These are phyloP conservation scores for Montipora efflorescens DNA, from an alignment of 64 coral and sea anemone species.

Conservation along the genomic window DNA sequence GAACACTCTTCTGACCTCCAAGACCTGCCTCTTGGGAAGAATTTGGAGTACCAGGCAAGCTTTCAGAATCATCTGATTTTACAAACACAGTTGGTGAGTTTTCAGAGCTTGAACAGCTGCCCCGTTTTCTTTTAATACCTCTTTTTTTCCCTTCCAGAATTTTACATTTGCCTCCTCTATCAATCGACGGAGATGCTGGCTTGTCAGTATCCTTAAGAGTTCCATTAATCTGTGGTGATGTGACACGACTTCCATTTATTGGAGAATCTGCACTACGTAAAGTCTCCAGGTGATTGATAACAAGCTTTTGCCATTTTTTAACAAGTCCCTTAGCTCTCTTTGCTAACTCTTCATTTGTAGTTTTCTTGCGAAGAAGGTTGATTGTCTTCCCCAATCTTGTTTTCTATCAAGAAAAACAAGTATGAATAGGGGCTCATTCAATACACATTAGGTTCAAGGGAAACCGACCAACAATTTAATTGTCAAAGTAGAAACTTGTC, in stretches of 20 bases:
- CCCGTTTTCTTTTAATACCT: slow-evolving; percentile 89
- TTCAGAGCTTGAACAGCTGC: slow-evolving; percentile 67
- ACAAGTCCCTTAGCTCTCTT: slow-evolving; percentile 96
- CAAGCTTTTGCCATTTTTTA: slow-evolving; percentile 96
- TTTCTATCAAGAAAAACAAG: slow-evolving; percentile 68
- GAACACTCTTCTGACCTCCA: neutral
- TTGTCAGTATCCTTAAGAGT: slow-evolving; percentile 74
- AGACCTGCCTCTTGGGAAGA: slow-evolving; percentile 3
- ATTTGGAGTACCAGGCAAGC: slow-evolving; percentile 72
- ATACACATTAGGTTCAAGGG: too few species aligned
- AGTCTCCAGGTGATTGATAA: slow-evolving; percentile 95
- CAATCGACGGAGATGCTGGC: slow-evolving; percentile 62
- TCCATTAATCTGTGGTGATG: slow-evolving; percentile 95
- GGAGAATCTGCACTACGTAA: slow-evolving; percentile 88
- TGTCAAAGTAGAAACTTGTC: too few species aligned
- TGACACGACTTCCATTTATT: slow-evolving; percentile 82
- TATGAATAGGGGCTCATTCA: too few species aligned
- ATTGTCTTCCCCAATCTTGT: slow-evolving; percentile 98
- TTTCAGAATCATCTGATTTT: slow-evolving; percentile 56
- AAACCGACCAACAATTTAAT: too few species aligned
- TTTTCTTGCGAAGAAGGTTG: slow-evolving; percentile 97
- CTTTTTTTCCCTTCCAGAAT: slow-evolving; percentile 83
- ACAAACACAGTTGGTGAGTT: slow-evolving; percentile 75
- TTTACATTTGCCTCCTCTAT: slow-evolving; percentile 69
- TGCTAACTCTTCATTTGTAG: slow-evolving; percentile 89